Conservation (phyloP, 2,113 vertebrate species). For the Campylorhamphus procurvoides region DNA sequence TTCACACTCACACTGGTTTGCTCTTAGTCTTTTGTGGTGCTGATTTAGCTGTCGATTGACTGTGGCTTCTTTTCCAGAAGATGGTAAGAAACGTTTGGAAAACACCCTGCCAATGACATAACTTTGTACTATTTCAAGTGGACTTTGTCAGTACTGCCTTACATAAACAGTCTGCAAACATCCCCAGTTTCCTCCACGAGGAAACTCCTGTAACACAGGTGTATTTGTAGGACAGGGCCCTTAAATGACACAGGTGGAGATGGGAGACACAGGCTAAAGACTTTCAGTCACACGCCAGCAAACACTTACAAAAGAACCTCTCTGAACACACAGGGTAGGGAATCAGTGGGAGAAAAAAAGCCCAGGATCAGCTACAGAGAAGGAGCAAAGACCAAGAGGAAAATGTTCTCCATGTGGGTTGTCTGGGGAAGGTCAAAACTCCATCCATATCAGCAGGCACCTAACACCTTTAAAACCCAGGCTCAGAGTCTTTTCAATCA, state of each 20-base stretch:
- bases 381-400: not conserved
- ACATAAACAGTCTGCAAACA: not conserved
- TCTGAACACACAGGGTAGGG: not conserved
- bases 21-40: not conserved
- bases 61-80: not conserved
- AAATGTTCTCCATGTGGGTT: not conserved
- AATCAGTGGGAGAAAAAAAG: not conserved
- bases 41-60: not conserved
- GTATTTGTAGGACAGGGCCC: not conserved
- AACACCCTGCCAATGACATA: not conserved
- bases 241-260: not conserved
- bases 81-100: not conserved
- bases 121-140: fast-evolving
- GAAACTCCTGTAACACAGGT: not conserved
- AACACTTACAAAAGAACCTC: not conserved
- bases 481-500: not conserved
- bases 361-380: not conserved
- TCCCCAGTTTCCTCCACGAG: not conserved
- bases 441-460: not conserved
- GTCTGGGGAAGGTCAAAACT: not conserved
- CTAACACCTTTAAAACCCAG: not conserved
- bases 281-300: not conserved
- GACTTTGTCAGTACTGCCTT: not conserved
- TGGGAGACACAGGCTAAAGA: not conserved
- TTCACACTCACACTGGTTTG: not conserved